Base-by-base conservation (phyloP, 2,113 vertebrate species). In the Aepyceros melampus region DNA sequence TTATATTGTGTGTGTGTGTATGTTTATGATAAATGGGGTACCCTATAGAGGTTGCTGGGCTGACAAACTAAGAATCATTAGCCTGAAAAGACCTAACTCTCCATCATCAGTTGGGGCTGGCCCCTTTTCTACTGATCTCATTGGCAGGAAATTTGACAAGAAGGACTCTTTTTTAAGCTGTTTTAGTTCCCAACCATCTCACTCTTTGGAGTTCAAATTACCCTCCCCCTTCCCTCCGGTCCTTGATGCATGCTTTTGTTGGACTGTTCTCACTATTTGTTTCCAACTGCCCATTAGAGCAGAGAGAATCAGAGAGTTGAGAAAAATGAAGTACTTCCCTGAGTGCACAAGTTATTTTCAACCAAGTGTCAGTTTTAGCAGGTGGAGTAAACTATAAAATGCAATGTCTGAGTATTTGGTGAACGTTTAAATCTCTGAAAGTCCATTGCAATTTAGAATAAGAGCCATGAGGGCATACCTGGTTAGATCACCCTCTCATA, bases 361-460 rank as follows among this genome's bases (percentile, higher is more conserved):
- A 95, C 51, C 36, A 97, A 97, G 95, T 97, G 58, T 95, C 88
- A 95, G 43, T 97, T 97, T 98, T 90, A 97, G 79, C 67, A 97
- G 87, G 47, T 89, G 55, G 19, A 91, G 33, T 96, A 97, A 98
- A 91, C 67, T 89, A 91, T 82, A 86, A 98, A 94, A 95, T 89
- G 82, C 25, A 96, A 64, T 40, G 12, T 93, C 43, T 91, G 82
- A 97, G 60, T 87, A 89, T 51, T 64, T 45, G 60, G 47, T 96
- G 64, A 95, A 84, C 51, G 16, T 83, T 94, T 60, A 92, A 97
- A 51, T 96, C 94, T 49, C 78, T 64, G 78, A 97, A 74, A 85
- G 16, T n/a, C 8, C 74, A 96, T 56, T 97, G 60, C 49, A 95
- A 60, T 27, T 88, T 88, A 53, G 81, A 98, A 84, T 95, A 88